Conservation (phyloP, 2,797 vertebrate genomes). For the Dermochelys coriacea region DNA sequence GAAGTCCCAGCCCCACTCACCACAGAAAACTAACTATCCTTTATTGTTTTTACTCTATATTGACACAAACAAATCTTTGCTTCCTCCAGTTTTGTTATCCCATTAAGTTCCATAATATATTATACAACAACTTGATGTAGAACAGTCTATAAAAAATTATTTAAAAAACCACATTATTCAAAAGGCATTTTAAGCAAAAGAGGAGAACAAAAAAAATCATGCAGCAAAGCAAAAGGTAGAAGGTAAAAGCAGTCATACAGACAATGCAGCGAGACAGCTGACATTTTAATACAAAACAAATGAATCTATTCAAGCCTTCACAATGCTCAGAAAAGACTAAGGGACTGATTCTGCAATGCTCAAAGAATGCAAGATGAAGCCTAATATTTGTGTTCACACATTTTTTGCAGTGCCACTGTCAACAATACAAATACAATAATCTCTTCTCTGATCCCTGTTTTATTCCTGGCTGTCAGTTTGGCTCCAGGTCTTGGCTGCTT, state of each 20-base stretch:
- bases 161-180: background rate
- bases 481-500: constrained; percentile 64
- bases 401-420: constrained; percentile 15
- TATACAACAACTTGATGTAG: background rate
- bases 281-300: background rate
- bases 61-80: background rate
- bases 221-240: background rate
- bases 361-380: background rate
- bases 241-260: background rate
- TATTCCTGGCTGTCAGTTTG: constrained; percentile 68
- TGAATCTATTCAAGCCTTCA: constrained; percentile 1
- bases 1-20: background rate
- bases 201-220: background rate
- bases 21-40: background rate
- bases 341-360: background rate
- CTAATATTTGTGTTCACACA: background rate
- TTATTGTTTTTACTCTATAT: background rate
- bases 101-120: background rate
- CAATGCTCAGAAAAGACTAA: constrained; percentile 39
- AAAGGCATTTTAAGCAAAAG: background rate
- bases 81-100: background rate
- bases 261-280: background rate
- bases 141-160: background rate
- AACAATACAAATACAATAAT: constrained; percentile 39
- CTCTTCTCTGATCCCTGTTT: constrained; percentile 45